phyloP scores from a whole-genome alignment of 2,888 invertebrate genomes.

The Cerastoderma edule region DNA sequence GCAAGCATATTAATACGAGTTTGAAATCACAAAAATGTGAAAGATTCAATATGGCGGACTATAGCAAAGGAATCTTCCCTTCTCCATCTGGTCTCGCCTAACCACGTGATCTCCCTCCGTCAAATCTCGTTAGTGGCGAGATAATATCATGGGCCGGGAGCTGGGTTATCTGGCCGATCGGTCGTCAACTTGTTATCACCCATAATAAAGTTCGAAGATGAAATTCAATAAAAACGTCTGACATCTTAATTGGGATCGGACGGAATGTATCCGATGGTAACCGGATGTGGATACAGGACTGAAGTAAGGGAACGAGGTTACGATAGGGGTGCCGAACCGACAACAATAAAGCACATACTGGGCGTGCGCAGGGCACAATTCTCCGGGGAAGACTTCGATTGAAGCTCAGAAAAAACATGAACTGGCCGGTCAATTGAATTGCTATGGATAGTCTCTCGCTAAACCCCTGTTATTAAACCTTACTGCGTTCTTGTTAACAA shows the following conservation, averaged over 20 bases:
- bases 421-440: no score
- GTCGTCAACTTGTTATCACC: slow-evolving; percentile 18
- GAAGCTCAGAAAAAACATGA: no score
- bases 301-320: neutral
- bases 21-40: neutral
- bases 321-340: no score
- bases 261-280: neutral
- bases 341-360: no score
- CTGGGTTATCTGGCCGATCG: slow-evolving; percentile 7
- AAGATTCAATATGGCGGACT: no score
- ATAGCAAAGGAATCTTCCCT: no score
- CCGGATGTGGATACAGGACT: neutral
- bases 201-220: slow-evolving; percentile 20
- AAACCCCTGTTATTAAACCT: no score
- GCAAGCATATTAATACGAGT: neutral
- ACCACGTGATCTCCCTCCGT: slow-evolving; percentile 13
- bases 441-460: no score
- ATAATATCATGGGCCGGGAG: slow-evolving; percentile 11
- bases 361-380: no score
- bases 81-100: slow-evolving; percentile 8
- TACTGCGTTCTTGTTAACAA: no score
- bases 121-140: slow-evolving; percentile 22
- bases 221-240: slow-evolving; percentile 20
- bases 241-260: slow-evolving; percentile 16
- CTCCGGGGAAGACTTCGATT: no score